Conservation (phyloP, 2,113 vertebrate genomes). For the Coregonus clupeaformis region DNA sequence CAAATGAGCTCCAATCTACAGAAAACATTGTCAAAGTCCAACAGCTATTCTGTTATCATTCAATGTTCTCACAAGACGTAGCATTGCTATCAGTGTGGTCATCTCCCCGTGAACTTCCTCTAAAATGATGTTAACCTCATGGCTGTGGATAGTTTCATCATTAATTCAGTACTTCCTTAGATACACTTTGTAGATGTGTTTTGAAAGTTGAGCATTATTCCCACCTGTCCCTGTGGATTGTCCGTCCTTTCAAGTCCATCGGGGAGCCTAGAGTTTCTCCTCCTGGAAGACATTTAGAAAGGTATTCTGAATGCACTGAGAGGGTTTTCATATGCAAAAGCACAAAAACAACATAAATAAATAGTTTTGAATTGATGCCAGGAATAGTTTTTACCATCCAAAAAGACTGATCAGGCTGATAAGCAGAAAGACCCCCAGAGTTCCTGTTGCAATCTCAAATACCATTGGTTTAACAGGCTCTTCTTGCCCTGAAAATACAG, state of each 20-base stretch:
- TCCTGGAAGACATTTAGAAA: constrained; percentile 17
- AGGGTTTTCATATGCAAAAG: neutral
- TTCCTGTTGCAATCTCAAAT: neutral
- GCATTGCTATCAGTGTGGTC: too few relatives aligned
- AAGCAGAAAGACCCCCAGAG: neutral
- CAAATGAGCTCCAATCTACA: too few relatives aligned
- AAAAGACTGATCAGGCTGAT: neutral
- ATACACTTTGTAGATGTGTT: too few relatives aligned
- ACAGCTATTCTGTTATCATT: too few relatives aligned
- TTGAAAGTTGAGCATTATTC: neutral
- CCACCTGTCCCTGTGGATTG: neutral
- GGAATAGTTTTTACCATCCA: constrained; percentile 9
- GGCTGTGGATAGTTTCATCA: too few relatives aligned
- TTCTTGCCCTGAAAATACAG: neutral
- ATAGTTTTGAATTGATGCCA: neutral
- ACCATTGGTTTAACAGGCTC: neutral
- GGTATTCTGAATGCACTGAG: neutral
- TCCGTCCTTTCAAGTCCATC: neutral
- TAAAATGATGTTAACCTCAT: too few relatives aligned
- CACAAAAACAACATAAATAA: neutral
- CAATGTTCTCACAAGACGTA: too few relatives aligned
- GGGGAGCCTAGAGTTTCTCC: neutral
- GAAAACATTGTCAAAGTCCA: too few relatives aligned
- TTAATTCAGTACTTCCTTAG: too few relatives aligned
- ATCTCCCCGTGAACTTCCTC: too few relatives aligned